Evolutionary conservation across 2,888 invertebrate species (phyloP).

Genomic region (Drosophila ezoana): DNA sequence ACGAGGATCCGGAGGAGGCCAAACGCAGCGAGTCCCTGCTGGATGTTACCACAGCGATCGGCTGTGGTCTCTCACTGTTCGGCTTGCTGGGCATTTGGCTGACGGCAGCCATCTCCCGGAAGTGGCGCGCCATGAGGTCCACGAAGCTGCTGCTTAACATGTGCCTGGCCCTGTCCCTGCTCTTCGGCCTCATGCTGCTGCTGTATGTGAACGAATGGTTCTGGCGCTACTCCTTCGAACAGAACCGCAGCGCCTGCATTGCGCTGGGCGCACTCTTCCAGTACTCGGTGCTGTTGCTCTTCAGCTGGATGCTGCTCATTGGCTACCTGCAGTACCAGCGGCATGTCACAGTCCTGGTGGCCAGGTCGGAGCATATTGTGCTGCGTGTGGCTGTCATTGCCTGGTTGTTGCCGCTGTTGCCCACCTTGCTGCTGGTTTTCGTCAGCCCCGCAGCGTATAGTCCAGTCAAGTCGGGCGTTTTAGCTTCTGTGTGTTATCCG

Average conservation of each 20-base stretch:
- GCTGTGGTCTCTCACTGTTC: constrained; percentile 37
- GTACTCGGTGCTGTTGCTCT: constrained; percentile 38
- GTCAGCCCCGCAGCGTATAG: constrained; percentile 12
- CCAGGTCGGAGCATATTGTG: not conserved
- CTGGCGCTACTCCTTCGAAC: constrained; percentile 13
- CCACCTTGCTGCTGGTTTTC: constrained; percentile 19
- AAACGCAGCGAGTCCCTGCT: constrained; percentile 9
- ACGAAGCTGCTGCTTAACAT: constrained; percentile 27
- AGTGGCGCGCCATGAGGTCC: constrained; percentile 19
- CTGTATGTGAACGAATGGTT: constrained; percentile 31
- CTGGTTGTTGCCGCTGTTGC: constrained; percentile 30
- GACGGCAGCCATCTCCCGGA: constrained; percentile 24
- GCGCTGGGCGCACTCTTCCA: constrained; percentile 29
- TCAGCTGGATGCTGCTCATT: constrained; percentile 46
- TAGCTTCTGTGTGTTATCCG: constrained; percentile 35
- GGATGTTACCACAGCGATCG: constrained; percentile 24
- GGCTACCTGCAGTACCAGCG: constrained; percentile 33
- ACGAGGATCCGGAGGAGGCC: not conserved
- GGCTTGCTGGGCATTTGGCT: constrained; percentile 37
- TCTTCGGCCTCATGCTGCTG: constrained; percentile 25
- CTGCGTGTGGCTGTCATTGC: constrained; percentile 8
- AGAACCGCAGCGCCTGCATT: constrained; percentile 1
- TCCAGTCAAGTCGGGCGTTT: constrained; percentile 4
- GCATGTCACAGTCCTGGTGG: constrained; percentile 4
- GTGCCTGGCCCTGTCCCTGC: constrained; percentile 21